A percentile compares a stretch with the other conserved stretches of the same genome.
phyloP scores from a whole-genome alignment of 2,888 invertebrate species.

The Crossocerus cetratus region DNA sequence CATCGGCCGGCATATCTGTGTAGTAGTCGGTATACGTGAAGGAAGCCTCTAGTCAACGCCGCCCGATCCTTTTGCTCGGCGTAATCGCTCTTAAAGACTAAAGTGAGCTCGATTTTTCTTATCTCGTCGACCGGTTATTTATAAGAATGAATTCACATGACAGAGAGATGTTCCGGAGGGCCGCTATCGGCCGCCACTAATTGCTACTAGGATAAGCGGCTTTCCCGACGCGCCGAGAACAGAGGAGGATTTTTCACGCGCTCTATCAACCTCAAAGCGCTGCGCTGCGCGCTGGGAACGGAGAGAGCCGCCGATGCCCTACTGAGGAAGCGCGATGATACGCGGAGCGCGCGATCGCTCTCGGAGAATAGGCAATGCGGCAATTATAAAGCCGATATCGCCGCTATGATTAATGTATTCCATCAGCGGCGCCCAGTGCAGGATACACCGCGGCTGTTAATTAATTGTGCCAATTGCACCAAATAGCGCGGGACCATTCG shows the following conservation, averaged over 20 bases:
- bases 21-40: slow-evolving; percentile 20
- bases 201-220: background rate
- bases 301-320: too few relatives aligned
- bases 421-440: slow-evolving; percentile 19
- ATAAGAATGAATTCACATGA: slow-evolving; percentile 34
- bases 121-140: slow-evolving; percentile 36
- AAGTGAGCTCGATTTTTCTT: slow-evolving; percentile 36
- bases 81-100: slow-evolving; percentile 37
- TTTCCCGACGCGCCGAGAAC: slow-evolving; percentile 1
- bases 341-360: background rate
- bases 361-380: slow-evolving; percentile 37
- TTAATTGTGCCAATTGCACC: slow-evolving; percentile 38
- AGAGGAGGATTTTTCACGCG: background rate
- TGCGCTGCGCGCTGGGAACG: too few relatives aligned
- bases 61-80: slow-evolving; percentile 10
- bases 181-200: slow-evolving; percentile 3
- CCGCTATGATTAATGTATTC: slow-evolving; percentile 42
- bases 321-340: too few relatives aligned
- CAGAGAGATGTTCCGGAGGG: slow-evolving; percentile 14
- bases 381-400: slow-evolving; percentile 47
- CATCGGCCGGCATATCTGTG: background rate
- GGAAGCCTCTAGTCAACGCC: slow-evolving; percentile 9
- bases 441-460: slow-evolving; percentile 50
- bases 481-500: slow-evolving; percentile 35
- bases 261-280: too few relatives aligned